Base-by-base conservation (phyloP, 1,140 invertebrate genomes). In the Lucilia cuprina region DNA sequence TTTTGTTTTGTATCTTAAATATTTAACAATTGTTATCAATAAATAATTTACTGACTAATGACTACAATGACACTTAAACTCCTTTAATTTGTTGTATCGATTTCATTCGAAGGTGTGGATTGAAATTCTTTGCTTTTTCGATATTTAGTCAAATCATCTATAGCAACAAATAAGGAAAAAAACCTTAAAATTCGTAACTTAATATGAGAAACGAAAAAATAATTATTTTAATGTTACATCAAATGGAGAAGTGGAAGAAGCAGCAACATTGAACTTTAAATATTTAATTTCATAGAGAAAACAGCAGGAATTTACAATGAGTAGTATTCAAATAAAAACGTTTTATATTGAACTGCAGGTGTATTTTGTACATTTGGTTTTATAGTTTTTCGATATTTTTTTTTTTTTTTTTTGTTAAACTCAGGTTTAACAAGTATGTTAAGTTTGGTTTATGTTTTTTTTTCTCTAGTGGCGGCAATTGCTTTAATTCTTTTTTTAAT, bases 241-340 rank as follows among this genome's bases (percentile, higher is more conserved):
- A 41, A 10, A 30, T 30, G 14, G n/a, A 19, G n/a, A 65, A 70
- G n/a, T 21, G 5, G 19, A 17, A 17, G 10, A 19, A 25, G n/a
- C 65, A 80, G 21, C 77, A 80, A 80, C 77, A 80, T 80, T 80
- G 77, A 80, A 80, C 77, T 80, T 80, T 80, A 80, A 80, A 80
- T 80, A 19, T 47, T 49, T 49, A 80, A 25, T 80, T 80, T 80
- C 41, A 21, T 80, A 25, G 19, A 80, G 21, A 49, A 80, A 80
- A 49, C 41, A 50, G 77, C 77, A 80, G 77, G 77, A 80, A 80
- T 80, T 78, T 47, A 7, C n/a, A 60, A 2, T 7, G 55, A 60
- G 50, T 60, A n/a, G 50, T 60, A n/a, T 60, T 17, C 7, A n/a
- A n/a, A 60, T 60, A 60, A 60, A 60, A 60, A 60, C 55, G 7